A percentile compares a stretch with the other conserved stretches of the same genome.
Evolutionary conservation across 2,888 invertebrate genomes (phyloP).

Genomic region (Tiliacea citrago): DNA sequence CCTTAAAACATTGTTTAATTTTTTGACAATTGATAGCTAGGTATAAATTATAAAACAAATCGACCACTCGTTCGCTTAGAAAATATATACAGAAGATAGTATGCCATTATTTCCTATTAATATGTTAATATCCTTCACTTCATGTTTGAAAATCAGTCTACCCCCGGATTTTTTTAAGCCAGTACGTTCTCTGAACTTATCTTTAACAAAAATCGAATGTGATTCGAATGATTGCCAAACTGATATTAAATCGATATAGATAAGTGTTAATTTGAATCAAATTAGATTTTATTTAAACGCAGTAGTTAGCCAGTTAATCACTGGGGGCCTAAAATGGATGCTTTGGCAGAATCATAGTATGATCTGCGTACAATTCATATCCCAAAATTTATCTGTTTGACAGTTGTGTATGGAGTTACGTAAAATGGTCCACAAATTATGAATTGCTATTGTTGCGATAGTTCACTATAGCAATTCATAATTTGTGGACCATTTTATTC

Average conservation of each 20-base stretch:
- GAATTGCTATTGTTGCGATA: too few relatives aligned
- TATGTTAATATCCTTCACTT: neutral
- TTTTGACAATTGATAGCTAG: constrained; percentile 74
- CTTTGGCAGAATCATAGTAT: too few relatives aligned
- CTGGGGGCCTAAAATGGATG: too few relatives aligned
- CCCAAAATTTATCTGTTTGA: too few relatives aligned
- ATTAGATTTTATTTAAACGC: neutral
- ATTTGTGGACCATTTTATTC: too few relatives aligned
- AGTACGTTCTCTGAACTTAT: neutral
- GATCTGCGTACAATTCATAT: too few relatives aligned
- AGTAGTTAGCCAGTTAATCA: neutral
- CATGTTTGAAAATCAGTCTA: neutral
- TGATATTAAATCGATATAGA: neutral
- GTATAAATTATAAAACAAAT: constrained; percentile 69
- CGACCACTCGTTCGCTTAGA: constrained; percentile 48
- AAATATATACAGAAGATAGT: constrained; percentile 41
- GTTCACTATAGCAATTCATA: too few relatives aligned
- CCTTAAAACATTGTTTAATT: constrained; percentile 76
- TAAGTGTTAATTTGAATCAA: neutral
- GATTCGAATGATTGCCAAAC: neutral
- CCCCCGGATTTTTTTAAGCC: neutral
- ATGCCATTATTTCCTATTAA: neutral
- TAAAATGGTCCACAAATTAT: too few relatives aligned
- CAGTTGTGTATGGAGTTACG: too few relatives aligned
- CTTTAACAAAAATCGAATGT: neutral